Conservation (phyloP, 2,888 invertebrate species). For the Brenthis daphne region DNA sequence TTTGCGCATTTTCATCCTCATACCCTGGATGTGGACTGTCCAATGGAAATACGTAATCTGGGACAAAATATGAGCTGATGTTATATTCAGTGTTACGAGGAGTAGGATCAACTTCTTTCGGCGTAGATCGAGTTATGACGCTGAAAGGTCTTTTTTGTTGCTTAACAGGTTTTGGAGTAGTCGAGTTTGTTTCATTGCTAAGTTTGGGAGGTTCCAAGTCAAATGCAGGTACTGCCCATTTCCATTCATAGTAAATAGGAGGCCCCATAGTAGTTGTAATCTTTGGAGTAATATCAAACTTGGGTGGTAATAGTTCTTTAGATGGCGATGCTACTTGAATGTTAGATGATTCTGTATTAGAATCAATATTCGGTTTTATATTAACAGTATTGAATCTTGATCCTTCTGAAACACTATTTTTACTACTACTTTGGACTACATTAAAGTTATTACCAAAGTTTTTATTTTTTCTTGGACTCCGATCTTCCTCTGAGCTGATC, state of each 20-base stretch:
- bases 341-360: conserved; percentile 30
- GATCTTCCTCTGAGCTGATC: conserved; percentile 68
- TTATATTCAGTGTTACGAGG: conserved; percentile 77
- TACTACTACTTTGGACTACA: conserved; percentile 52
- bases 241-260: conserved; percentile 85
- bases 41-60: conserved; percentile 83
- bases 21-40: conserved; percentile 84
- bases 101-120: conserved; percentile 52
- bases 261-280: conserved; percentile 82
- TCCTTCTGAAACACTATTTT: conserved; percentile 52
- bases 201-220: conserved; percentile 80
- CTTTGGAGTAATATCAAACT: conserved; percentile 63
- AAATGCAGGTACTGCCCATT: conserved; percentile 84
- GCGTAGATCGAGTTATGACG: conserved; percentile 59
- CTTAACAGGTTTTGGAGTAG: conserved; percentile 50
- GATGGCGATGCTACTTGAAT: conserved; percentile 52
- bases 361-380: conserved; percentile 51
- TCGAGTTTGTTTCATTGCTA: conserved; percentile 60
- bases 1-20: conserved; percentile 77
- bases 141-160: conserved; percentile 64
- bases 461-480: conserved; percentile 61
- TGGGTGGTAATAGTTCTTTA: conserved; percentile 79
- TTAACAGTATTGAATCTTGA: conserved; percentile 62
- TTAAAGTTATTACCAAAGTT: conserved; percentile 59
- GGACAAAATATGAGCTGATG: conserved; percentile 83